Base-by-base conservation (phyloP, 2,888 invertebrate species). In the Drosophila fungiperda region DNA sequence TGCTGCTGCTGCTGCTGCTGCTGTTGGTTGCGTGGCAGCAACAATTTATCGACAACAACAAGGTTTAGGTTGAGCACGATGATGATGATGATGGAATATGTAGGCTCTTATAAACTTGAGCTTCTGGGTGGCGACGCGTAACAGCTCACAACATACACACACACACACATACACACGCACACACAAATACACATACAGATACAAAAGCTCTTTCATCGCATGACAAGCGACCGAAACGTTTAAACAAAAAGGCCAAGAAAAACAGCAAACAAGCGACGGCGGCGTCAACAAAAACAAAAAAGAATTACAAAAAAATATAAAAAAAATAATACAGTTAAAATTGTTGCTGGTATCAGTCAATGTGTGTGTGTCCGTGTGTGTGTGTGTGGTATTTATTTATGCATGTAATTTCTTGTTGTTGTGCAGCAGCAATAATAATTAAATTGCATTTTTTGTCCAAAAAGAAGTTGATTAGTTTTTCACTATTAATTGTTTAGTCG, bases 61-160 rank as follows among this genome's bases (percentile, higher is more conserved):
- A 61, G 26, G 32, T 42, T 33, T 45, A 57, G 23, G 49, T 35
- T 50, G 60, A 45, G 33, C 36, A 45, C 45, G 69, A 70, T 62
- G 76, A 78, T 84, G 89, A 89, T 85, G 81, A 83, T 83, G 87
- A 81, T 86, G 90, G 89, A 85, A 87, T 90, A 86, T 78, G 87
- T 75, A 75, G 88, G 83, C 88, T 83, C 84, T 82, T 91, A 85
- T 89, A 84, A 87, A 80, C 83, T 87, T 81, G 82, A 86, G 90
- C 90, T 91, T 92, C 91, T 92, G 91, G 91, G 91, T 91, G 91
- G 92, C 91, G 82, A 88, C 78, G 82, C 85, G 83, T 87, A 90
- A 87, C 91, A 91, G 77, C 78, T 77, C 82, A 72, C 75, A 83
- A 65, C 65, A 66, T 29, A 71, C 62, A 72, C 68, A 78, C 49